These are phyloP conservation scores for Hucho hucho DNA, from an alignment of 2,113 vertebrate genomes.

Conservation along the genomic window DNA sequence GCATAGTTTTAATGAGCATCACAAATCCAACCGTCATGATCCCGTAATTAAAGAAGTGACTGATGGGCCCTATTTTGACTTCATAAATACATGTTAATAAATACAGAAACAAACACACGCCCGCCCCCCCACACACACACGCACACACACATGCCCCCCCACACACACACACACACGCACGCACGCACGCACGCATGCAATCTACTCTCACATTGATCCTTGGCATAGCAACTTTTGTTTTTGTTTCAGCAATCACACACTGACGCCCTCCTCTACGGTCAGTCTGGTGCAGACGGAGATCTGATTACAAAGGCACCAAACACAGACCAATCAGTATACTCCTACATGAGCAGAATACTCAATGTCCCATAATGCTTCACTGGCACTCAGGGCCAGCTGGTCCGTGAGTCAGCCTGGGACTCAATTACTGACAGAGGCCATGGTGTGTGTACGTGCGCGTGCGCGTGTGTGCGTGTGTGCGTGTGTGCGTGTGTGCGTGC, in stretches of 20 bases:
- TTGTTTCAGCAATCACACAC: no score
- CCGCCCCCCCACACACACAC: neutral
- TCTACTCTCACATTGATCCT: no score
- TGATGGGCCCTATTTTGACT: slow-evolving; percentile 37
- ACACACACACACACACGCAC: neutral
- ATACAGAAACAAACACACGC: slow-evolving; percentile 39
- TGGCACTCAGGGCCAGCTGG: slow-evolving; percentile 24
- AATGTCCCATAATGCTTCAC: slow-evolving; percentile 33
- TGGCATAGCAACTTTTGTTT: no score
- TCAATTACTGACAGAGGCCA: no score
- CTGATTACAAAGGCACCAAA: slow-evolving; percentile 44
- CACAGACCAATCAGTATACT: slow-evolving; percentile 39
- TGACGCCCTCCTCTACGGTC: slow-evolving; percentile 10
- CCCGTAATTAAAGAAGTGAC: slow-evolving; percentile 61
- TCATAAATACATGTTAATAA: slow-evolving; percentile 15
- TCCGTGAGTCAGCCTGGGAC: no score
- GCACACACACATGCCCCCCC: slow-evolving; percentile 1
- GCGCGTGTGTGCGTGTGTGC: no score
- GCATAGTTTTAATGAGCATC: slow-evolving; percentile 67
- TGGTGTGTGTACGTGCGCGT: no score
- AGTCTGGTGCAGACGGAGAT: slow-evolving; percentile 27
- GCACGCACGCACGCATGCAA: no score
- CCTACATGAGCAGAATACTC: slow-evolving; percentile 44
- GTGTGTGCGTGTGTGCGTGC: no score
- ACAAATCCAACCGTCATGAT: slow-evolving; percentile 66